Conservation (phyloP, 2,888 invertebrate genomes). For the Heteropelma amictum region DNA sequence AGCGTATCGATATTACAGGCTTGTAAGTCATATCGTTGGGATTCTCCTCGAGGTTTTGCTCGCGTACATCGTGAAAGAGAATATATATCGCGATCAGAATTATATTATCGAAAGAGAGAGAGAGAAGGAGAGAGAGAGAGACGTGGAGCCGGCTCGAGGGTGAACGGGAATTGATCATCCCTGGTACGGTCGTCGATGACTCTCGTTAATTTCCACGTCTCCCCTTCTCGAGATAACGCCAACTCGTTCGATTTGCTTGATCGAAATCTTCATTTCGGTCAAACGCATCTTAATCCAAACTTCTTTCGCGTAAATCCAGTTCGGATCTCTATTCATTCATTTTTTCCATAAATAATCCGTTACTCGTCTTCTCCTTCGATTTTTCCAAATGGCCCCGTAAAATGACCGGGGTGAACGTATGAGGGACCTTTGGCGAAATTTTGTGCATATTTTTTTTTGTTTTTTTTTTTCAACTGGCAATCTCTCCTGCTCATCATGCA, state of each 20-base stretch:
- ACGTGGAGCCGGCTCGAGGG: constrained; percentile 10
- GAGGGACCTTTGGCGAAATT: constrained; percentile 2
- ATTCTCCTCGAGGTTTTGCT: constrained; percentile 6
- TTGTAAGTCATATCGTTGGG: constrained; percentile 52
- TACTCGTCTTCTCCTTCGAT: too few species aligned
- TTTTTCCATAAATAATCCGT: neutral
- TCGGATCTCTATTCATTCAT: neutral
- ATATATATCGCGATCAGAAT: constrained; percentile 27
- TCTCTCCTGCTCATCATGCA: neutral
- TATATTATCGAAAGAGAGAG: constrained; percentile 13
- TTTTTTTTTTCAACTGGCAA: constrained; percentile 8
- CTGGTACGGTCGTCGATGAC: constrained; percentile 19
- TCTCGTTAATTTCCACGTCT: constrained; percentile 39
- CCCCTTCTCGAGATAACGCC: neutral
- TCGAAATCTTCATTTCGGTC: neutral
- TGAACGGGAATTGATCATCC: constrained; percentile 36
- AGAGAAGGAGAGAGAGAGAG: neutral
- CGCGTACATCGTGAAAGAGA: neutral
- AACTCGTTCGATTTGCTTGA: neutral
- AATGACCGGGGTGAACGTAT: constrained; percentile 71
- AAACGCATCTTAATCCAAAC: neutral
- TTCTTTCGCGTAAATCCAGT: neutral
- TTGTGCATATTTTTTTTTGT: neutral
- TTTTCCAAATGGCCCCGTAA: constrained; percentile 31
- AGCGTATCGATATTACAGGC: constrained; percentile 46